Evolutionary conservation across 64 coral and sea anemone genomes (phyloP), one percentile per base, ranked within the genome.

Genomic region (Stichodactyla helianthus): DNA sequence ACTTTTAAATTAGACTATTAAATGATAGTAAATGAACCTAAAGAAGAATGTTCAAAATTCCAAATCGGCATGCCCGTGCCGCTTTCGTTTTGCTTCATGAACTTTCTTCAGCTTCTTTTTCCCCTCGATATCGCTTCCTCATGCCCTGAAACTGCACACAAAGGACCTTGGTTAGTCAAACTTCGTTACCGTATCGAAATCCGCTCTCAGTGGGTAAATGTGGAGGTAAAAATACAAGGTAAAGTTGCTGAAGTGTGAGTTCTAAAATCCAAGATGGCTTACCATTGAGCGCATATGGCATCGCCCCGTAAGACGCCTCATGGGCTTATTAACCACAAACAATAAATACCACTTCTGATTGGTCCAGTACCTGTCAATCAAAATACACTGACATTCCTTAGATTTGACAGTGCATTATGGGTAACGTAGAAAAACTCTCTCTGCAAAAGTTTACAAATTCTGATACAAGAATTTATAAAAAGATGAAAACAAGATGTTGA

Each of bases 171-270:
- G 86, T 96, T 96, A 96, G 91, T 90, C 50, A 25, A 87, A 84
- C 50, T 90, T 77, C 87, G 88, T 96, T 96, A 96, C 94, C 94
- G 84, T 89, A 44, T 86, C 94, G 91, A 92, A 93, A 88, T 96
- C 92, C 52, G 80, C 78, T 84, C 71, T 88, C 79, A 88, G 60
- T 84, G 71, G 53, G 54, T 79, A 28, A 54, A 55, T 50, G 87
- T 56, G 82, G 86, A 86, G 82, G 60, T 67, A 92, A 67, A 84
- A 92, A 84, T 84, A 57, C 54, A 58, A 63, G 25, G 53, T 25
- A 60, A 84, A 84, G n/a, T 60, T 84, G 19, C 54, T 52, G 53
- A 13, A 50, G 53, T 58, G 10, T n/a, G 7, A 84, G 31, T 90
- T 84, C 84, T 67, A 59, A 59, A 96, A 84, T 77, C 82, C 84